phyloP scores from a whole-genome alignment of 2,888 invertebrate species.

The Pyrrhia umbra region DNA sequence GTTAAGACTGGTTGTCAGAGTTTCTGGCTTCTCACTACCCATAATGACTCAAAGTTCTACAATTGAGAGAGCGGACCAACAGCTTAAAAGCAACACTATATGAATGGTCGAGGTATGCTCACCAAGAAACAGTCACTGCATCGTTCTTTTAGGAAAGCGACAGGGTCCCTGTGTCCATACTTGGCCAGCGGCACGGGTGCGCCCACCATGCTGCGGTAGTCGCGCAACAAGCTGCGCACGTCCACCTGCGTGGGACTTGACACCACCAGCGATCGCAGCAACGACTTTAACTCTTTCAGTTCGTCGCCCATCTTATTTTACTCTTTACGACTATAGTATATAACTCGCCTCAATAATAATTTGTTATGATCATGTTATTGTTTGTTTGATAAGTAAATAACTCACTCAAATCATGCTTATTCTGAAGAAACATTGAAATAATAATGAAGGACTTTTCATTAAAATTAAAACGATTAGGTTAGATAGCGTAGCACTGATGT shows the following conservation, averaged over 20 bases:
- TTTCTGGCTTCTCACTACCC: no score
- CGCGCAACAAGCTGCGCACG: constrained; percentile 74
- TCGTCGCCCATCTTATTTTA: constrained; percentile 75
- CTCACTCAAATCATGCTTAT: no score
- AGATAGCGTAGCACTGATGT: no score
- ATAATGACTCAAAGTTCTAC: no score
- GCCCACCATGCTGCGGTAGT: constrained; percentile 81
- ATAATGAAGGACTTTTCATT: no score
- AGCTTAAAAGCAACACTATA: no score
- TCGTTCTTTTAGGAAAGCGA: constrained; percentile 77
- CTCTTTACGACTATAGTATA: neutral
- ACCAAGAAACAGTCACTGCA: constrained; percentile 83
- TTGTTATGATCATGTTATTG: no score
- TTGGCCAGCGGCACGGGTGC: constrained; percentile 71
- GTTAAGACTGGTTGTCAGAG: no score
- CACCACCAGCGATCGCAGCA: constrained; percentile 82
- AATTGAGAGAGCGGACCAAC: no score
- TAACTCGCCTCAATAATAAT: neutral
- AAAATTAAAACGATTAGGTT: no score
- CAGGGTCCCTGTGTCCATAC: constrained; percentile 76
- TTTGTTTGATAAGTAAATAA: no score
- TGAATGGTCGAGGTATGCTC: constrained; percentile 49
- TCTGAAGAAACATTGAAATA: no score
- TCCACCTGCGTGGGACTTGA: constrained; percentile 81
- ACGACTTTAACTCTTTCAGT: constrained; percentile 74